phyloP scores from a whole-genome alignment of 23 tunicate genomes.

The Clavelina lepadiformis region DNA sequence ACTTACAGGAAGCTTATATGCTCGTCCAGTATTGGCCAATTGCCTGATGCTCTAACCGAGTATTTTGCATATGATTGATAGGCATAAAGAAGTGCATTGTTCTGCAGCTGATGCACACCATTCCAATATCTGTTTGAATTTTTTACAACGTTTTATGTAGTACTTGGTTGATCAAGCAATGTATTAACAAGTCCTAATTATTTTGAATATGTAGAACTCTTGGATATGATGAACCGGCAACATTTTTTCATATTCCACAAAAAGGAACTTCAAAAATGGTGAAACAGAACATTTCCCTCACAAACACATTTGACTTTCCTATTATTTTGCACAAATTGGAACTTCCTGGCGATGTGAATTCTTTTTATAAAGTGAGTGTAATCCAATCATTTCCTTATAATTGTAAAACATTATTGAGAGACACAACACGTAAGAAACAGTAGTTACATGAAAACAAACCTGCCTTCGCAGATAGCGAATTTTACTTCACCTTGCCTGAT shows the following conservation, averaged over 20 bases:
- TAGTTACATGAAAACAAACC: too few relatives aligned
- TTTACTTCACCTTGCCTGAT: conserved; percentile 36
- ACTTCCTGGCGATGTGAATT: conserved; percentile 37
- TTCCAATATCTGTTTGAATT: too few relatives aligned
- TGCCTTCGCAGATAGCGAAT: conserved; percentile 40
- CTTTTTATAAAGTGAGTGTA: conserved; percentile 41
- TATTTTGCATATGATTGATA: too few relatives aligned
- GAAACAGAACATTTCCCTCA: conserved; percentile 29
- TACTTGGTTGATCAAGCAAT: too few relatives aligned
- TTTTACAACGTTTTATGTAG: too few relatives aligned
- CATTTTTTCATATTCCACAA: conserved; percentile 29
- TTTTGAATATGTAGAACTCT: conserved; percentile 24
- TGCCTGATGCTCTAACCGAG: too few relatives aligned
- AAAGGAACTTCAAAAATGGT: not conserved
- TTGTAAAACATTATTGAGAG: too few relatives aligned
- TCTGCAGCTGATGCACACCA: too few relatives aligned
- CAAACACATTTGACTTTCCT: conserved; percentile 70
- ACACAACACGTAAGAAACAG: too few relatives aligned
- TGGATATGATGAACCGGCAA: conserved; percentile 47
- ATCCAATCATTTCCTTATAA: not conserved
- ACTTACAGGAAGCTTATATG: not conserved
- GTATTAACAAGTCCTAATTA: too few relatives aligned
- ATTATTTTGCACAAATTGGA: conserved; percentile 52
- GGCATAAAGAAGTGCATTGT: too few relatives aligned
- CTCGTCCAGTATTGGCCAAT: not conserved